Percentiles rank a stretch among this genome's conserved stretches.
Evolutionary conservation across 2,113 vertebrate genomes (phyloP).

Genomic region (Clupea harengus): DNA sequence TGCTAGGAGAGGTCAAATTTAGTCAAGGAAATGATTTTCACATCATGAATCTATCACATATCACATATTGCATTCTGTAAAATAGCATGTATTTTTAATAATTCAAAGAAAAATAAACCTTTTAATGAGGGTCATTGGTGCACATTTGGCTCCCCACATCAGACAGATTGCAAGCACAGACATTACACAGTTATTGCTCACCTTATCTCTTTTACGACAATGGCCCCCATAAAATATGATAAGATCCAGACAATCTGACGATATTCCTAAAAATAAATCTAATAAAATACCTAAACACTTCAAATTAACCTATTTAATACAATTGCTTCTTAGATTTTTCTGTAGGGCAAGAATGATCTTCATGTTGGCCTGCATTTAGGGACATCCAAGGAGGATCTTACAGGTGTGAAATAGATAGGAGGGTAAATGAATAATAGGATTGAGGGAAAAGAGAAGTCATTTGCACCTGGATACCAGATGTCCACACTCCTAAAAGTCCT

Average conservation of each 20-base stretch:
- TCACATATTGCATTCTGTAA: no score
- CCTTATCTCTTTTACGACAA: constrained; percentile 57
- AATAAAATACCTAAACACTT: neutral
- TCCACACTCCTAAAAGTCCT: constrained; percentile 36
- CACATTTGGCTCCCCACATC: constrained; percentile 37
- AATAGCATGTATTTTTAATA: neutral
- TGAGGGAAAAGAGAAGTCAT: constrained; percentile 1
- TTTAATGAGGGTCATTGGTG: constrained; percentile 34
- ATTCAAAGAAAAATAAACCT: neutral
- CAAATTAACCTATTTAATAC: neutral
- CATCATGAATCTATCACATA: no score
- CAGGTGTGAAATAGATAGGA: neutral
- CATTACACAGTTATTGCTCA: constrained; percentile 54
- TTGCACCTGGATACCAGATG: constrained; percentile 47
- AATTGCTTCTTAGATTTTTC: neutral
- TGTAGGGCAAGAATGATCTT: neutral
- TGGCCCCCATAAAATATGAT: constrained; percentile 26
- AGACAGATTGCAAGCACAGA: constrained; percentile 60
- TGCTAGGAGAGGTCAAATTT: no score
- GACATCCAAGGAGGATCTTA: neutral
- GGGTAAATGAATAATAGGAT: neutral
- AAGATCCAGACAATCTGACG: neutral
- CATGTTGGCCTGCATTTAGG: neutral
- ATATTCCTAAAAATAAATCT: neutral
- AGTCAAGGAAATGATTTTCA: no score